Conservation (phyloP, 2,113 vertebrate genomes). For the Stictonetta naevosa region DNA sequence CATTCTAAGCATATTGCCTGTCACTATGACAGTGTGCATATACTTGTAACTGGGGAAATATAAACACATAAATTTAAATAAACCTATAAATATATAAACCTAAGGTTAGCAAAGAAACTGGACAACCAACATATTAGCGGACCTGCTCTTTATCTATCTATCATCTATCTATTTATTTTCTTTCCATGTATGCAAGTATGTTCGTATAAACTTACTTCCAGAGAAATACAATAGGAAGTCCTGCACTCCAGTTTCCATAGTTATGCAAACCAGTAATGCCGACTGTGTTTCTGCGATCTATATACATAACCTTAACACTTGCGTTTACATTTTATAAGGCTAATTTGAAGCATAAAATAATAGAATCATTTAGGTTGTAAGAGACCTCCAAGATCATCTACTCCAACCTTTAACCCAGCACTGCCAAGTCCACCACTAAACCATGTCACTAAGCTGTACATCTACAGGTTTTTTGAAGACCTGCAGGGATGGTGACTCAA, state of each 20-base stretch:
- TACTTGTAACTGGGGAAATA: background rate
- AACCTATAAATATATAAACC: background rate
- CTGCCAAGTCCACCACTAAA: too few relatives aligned
- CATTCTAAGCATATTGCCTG: background rate
- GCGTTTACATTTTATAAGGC: background rate
- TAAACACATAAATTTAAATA: too few relatives aligned
- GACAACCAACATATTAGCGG: background rate
- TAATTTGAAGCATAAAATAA: background rate
- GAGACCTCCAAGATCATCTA: too few relatives aligned
- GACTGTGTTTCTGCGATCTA: background rate
- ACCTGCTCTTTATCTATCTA: background rate
- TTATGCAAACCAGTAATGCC: background rate
- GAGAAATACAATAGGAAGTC: background rate
- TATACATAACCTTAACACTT: background rate
- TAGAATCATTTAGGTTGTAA: too few relatives aligned
- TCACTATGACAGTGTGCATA: rapidly evolving
- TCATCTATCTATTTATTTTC: background rate
- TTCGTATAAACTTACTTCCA: background rate
- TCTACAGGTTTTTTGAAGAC: too few relatives aligned
- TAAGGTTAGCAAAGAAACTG: background rate
- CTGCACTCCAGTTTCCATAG: background rate
- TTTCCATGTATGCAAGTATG: background rate
- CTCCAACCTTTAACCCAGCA: too few relatives aligned
- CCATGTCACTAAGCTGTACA: too few relatives aligned
- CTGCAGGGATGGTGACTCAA: too few relatives aligned